Evolutionary conservation across 2,888 invertebrate genomes (phyloP), one percentile per base, ranked within the genome.

Genomic region (Argyresthia goedartella): DNA sequence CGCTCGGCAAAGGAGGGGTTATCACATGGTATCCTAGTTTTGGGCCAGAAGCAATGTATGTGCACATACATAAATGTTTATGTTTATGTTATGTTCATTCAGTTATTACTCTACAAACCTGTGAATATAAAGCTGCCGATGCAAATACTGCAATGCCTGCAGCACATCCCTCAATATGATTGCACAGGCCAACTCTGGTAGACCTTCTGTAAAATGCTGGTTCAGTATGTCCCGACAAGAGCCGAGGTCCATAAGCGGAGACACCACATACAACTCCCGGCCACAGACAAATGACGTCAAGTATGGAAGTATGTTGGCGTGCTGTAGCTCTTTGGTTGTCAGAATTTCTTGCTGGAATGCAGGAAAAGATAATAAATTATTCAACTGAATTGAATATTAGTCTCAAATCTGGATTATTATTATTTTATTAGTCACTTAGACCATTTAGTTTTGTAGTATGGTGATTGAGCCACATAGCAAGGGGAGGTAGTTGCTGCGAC

Each of bases 241-340:
- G 3, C 96, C 94, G 68, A 92, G 94, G 33, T 91, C 92, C 93
- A 95, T 94, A 9, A 95, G 85, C 0, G 96, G 96, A 59, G 93
- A 92, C 13, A 96, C 90, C 7, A 94, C 89, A 76, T 92, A 94
- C 36, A 97, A 85, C 69, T 95, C 92, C 44, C 89, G 89, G n/a
- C 91, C 91, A 53, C 89, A 88, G 1, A 95, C 92, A 77, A 96
- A 96, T 4, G 93, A 90, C 36, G 92, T 91, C 59, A 91, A 80
- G 68, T 93, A 92, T 33, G 91, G 91, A 45, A 95, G 84, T 52
- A 97, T 89, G 73, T 95, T 94, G 4, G 90, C 89, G 76, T 96
- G 96, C 57, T 91, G 90, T 14, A 96, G 82, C 67, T 94, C 93
- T 57, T 92, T 89, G 56, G 93, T 92, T 53, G 92, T 88, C 49